Conservation (phyloP, 2,113 vertebrate genomes). For the Daphoenositta chrysoptera region DNA sequence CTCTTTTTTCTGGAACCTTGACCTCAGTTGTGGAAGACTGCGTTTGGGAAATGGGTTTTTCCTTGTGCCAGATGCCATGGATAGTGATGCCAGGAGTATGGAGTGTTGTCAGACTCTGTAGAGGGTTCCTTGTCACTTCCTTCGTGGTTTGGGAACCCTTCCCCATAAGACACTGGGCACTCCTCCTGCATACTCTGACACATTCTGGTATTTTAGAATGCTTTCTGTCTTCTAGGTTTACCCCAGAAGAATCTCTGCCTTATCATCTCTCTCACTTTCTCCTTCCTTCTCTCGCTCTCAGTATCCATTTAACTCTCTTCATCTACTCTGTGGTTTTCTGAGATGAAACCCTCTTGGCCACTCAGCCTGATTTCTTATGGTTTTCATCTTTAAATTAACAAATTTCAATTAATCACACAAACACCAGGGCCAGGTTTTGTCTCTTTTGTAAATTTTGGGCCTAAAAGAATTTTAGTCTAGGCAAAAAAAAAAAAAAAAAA, state of each 20-base stretch:
- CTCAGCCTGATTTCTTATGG: background rate
- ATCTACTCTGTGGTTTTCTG: background rate
- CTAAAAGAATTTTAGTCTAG: background rate
- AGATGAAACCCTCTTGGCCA: background rate
- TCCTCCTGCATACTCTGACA: background rate
- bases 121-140: rapidly evolving
- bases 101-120: background rate
- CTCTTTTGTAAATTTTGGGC: background rate
- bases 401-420: background rate
- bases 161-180: background rate
- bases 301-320: background rate
- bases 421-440: background rate
- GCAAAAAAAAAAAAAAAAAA: background rate
- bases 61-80: background rate
- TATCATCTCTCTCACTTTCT: background rate
- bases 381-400: background rate
- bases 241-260: background rate
- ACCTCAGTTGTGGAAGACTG: background rate
- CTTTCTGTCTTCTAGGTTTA: background rate
- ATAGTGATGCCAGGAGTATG: background rate
- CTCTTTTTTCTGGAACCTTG: background rate
- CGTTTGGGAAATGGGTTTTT: background rate
- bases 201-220: background rate
- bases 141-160: background rate
- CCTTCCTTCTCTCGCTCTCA: background rate